Conservation (phyloP, 2,888 invertebrate species). For the Schizaphis graminum region DNA sequence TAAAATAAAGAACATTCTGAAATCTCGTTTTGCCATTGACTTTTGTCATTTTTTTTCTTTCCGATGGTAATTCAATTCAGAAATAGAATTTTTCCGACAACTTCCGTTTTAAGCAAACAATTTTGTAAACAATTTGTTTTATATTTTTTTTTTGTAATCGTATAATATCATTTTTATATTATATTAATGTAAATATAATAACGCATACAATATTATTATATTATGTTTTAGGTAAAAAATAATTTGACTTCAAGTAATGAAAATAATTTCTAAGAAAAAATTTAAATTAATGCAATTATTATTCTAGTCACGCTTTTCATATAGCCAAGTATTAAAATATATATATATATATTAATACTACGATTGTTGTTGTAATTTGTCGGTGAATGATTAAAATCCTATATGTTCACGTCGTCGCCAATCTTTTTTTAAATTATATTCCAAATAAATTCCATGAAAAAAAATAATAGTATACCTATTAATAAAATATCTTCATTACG, state of each 20-base stretch:
- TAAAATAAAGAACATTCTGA: neutral
- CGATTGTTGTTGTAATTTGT: neutral
- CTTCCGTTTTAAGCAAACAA: neutral
- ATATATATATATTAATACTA: neutral
- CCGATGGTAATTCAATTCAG: neutral
- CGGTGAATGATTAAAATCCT: neutral
- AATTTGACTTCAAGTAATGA: neutral
- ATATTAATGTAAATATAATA: too few relatives aligned
- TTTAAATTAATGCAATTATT: neutral
- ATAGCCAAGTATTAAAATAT: neutral
- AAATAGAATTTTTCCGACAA: neutral
- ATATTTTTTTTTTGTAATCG: neutral
- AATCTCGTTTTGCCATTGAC: neutral
- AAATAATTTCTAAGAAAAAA: neutral
- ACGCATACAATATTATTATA: too few relatives aligned
- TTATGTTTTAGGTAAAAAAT: neutral
- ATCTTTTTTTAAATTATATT: neutral
- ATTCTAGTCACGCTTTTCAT: neutral
- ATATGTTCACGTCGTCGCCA: neutral
- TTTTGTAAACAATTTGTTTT: neutral
- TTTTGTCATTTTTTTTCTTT: neutral
- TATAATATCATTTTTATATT: neutral
- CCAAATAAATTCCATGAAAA: neutral
- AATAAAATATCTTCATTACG: neutral
- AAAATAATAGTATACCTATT: neutral